Conservation (phyloP, 2,113 vertebrate genomes). For the Carollia perspicillata region DNA sequence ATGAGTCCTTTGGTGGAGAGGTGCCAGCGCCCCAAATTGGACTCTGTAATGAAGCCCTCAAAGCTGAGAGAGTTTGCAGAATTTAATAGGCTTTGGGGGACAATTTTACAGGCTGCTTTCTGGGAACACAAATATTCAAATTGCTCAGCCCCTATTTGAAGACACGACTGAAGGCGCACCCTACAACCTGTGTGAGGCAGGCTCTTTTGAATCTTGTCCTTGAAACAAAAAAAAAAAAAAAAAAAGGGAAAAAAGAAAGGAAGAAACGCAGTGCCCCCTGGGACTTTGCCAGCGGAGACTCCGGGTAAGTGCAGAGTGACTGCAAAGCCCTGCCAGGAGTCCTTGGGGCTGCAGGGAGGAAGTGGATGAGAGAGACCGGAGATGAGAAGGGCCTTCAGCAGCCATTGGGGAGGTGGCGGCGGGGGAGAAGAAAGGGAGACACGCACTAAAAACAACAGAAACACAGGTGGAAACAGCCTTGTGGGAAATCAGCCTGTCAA, state of each 20-base stretch:
- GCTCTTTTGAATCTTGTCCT: slow-evolving; percentile 86
- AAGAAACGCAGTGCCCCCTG: slow-evolving; percentile 78
- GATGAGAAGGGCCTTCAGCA: slow-evolving; percentile 88
- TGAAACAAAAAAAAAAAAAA: slow-evolving; percentile 84
- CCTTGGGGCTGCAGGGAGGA: slow-evolving; percentile 84
- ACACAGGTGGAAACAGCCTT: slow-evolving; percentile 88
- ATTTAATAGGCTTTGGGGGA: slow-evolving; percentile 85
- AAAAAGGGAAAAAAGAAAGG: slow-evolving; percentile 75
- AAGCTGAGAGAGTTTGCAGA: slow-evolving; percentile 77
- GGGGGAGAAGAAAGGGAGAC: slow-evolving; percentile 84
- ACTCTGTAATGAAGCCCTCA: slow-evolving; percentile 65
- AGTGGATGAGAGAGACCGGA: slow-evolving; percentile 83
- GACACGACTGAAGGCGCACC: slow-evolving; percentile 84
- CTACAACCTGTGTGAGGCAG: slow-evolving; percentile 84
- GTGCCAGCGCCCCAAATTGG: slow-evolving; percentile 36
- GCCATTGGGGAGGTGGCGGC: slow-evolving; percentile 83
- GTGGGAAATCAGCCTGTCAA: slow-evolving; percentile 89
- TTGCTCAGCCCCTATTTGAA: slow-evolving; percentile 84
- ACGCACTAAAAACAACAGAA: slow-evolving; percentile 84
- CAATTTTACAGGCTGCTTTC: slow-evolving; percentile 81
- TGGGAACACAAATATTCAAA: slow-evolving; percentile 85
- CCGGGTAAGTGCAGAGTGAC: slow-evolving; percentile 83
- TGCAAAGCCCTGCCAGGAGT: slow-evolving; percentile 83
- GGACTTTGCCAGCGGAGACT: slow-evolving; percentile 83
- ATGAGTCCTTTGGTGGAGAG: background rate